Evolutionary conservation across 23 tunicate species (phyloP).

Genomic region (Clavelina lepadiformis): DNA sequence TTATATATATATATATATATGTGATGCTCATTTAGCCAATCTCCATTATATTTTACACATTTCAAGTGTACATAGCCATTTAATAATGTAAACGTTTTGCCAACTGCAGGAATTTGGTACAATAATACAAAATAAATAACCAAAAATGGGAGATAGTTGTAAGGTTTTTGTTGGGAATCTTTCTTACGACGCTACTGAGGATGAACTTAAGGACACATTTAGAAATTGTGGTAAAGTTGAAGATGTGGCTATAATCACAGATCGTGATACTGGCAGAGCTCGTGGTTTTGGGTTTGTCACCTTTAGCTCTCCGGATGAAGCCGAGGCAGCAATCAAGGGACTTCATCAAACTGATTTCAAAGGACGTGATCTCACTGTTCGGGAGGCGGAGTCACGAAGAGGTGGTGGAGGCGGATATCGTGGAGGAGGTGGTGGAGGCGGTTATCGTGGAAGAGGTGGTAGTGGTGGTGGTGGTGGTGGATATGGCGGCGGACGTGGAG

Average conservation of each 20-base stretch:
- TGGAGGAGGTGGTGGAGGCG: too few species aligned
- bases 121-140: too few species aligned
- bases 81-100: too few species aligned
- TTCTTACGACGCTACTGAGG: slow-evolving; percentile 21
- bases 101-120: too few species aligned
- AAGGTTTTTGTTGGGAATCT: slow-evolving; percentile 70
- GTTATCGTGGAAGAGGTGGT: too few species aligned
- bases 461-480: too few species aligned
- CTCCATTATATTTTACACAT: too few species aligned
- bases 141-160: slow-evolving; percentile 12
- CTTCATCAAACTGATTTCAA: slow-evolving; percentile 16
- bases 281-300: slow-evolving; percentile 72
- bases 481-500: too few species aligned
- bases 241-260: slow-evolving; percentile 32
- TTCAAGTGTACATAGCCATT: too few species aligned
- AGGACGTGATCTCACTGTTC: slow-evolving; percentile 29
- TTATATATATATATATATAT: too few species aligned
- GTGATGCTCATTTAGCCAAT: too few species aligned
- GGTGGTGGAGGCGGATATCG: slow-evolving; percentile 46
- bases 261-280: slow-evolving; percentile 54
- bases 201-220: slow-evolving; percentile 20
- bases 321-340: slow-evolving; percentile 13
- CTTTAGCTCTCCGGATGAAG: slow-evolving; percentile 7
- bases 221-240: slow-evolving; percentile 11
- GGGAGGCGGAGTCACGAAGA: slow-evolving; percentile 22